Evolutionary conservation across 2,113 vertebrate genomes (phyloP).

Genomic region (Albula glossodonta): DNA sequence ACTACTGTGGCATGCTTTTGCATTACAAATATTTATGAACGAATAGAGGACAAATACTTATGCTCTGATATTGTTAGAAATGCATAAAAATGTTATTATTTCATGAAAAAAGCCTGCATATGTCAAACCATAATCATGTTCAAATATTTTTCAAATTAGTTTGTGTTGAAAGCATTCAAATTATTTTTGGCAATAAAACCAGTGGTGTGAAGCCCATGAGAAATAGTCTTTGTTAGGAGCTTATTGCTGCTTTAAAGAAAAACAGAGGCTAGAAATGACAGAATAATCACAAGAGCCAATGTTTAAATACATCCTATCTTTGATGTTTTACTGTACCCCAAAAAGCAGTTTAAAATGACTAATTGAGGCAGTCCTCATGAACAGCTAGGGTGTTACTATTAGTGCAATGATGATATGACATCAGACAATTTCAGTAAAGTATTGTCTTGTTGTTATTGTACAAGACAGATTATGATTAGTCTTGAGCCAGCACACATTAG

Average conservation of each 20-base stretch:
- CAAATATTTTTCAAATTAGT: neutral
- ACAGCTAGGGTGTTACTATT: conserved; percentile 66
- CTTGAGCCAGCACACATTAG: conserved; percentile 67
- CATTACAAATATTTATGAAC: neutral
- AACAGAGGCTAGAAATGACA: conserved; percentile 59
- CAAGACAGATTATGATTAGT: conserved; percentile 78
- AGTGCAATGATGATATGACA: conserved; percentile 78
- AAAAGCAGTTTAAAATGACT: conserved; percentile 71
- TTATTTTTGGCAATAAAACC: neutral
- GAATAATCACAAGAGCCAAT: conserved; percentile 55
- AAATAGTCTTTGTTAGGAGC: conserved; percentile 57
- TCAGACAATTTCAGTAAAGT: conserved; percentile 69
- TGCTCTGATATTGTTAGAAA: neutral
- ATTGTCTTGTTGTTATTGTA: conserved; percentile 79
- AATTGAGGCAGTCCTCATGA: conserved; percentile 57
- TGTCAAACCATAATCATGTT: neutral
- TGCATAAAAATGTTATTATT: neutral
- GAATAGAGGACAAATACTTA: neutral
- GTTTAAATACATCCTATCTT: conserved; percentile 62
- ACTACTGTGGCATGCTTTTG: neutral
- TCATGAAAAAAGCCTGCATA: neutral
- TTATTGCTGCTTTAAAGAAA: conserved; percentile 54
- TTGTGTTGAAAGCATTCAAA: neutral
- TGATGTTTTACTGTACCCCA: conserved; percentile 58
- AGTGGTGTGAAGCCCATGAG: conserved; percentile 35